A percentile compares a stretch with the other conserved stretches of the same genome.
These are phyloP conservation scores for Ricordea florida DNA, from an alignment of 92 coral and sea anemone species.

Conservation along the genomic window DNA sequence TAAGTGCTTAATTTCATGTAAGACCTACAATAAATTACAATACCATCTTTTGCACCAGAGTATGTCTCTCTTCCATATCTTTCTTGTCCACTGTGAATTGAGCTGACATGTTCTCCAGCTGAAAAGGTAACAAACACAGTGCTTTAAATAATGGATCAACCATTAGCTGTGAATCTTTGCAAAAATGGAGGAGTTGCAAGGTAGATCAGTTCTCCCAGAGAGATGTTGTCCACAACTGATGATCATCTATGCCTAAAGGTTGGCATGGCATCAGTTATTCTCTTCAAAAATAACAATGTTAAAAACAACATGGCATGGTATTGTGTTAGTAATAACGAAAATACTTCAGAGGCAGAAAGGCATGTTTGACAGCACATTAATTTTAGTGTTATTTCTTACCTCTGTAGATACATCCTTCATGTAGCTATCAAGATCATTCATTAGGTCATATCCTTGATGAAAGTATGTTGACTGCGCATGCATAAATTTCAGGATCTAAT, in stretches of 20 bases:
- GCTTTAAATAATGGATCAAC: neutral
- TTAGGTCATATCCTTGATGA: conserved; percentile 93
- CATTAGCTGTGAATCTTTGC: neutral
- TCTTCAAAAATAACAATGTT: no score
- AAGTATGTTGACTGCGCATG: conserved; percentile 90
- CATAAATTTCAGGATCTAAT: conserved; percentile 86
- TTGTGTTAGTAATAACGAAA: neutral
- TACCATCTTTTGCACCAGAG: conserved; percentile 91
- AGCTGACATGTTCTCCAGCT: conserved; percentile 81
- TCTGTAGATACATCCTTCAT: conserved; percentile 80
- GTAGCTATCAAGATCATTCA: conserved; percentile 89
- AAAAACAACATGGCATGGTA: no score
- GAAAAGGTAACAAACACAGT: neutral
- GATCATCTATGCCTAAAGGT: no score
- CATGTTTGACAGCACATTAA: neutral
- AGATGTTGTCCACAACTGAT: no score
- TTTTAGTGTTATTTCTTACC: conserved; percentile 39
- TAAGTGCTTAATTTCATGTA: no score
- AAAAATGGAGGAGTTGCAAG: no score
- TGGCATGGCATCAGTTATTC: no score
- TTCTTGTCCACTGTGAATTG: conserved; percentile 89
- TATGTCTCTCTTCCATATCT: conserved; percentile 97
- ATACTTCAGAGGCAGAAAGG: neutral
- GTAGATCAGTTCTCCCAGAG: no score
- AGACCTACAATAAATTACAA: neutral